Evolutionary conservation across 2,113 vertebrate species (phyloP).

Genomic region (Entosphenus tridentatus): DNA sequence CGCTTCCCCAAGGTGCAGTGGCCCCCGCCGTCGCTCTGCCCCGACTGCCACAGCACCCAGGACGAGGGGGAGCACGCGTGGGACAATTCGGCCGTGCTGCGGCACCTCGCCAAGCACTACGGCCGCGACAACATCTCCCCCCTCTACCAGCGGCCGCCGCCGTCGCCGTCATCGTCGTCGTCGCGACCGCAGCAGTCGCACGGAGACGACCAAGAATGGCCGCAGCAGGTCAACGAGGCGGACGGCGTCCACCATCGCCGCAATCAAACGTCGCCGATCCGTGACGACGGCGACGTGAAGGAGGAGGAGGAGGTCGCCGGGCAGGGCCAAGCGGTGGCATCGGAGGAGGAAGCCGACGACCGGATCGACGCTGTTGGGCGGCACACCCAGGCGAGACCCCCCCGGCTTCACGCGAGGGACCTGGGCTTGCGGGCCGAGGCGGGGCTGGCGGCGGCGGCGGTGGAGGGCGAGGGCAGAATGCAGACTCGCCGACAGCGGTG

Average conservation of each 20-base stretch:
- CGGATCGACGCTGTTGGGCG: not conserved
- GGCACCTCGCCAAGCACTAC: conserved; percentile 50
- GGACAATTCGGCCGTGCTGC: conserved; percentile 38
- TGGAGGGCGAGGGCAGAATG: not conserved
- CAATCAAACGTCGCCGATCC: not conserved
- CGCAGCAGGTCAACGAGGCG: fast-evolving
- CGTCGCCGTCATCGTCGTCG: not conserved
- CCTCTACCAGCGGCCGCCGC: conserved; percentile 14
- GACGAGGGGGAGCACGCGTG: conserved; percentile 41
- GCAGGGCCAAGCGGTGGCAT: not conserved
- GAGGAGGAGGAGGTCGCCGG: not conserved
- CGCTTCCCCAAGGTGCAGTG: conserved; percentile 58
- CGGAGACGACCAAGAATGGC: not conserved
- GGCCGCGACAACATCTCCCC: conserved; percentile 28
- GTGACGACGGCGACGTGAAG: not conserved
- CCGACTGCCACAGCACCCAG: conserved; percentile 47
- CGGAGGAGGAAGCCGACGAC: conserved; percentile 4
- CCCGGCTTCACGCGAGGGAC: not conserved
- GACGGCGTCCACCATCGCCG: not conserved
- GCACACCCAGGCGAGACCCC: not conserved
- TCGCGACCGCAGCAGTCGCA: not conserved
- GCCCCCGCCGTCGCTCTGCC: conserved; percentile 56
- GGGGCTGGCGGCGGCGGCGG: not conserved
- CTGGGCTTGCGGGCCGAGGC: too few species aligned
- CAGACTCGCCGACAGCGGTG: conserved; percentile 17